Conservation (phyloP, 1,140 invertebrate genomes). For the Cryptotermes secundus region DNA sequence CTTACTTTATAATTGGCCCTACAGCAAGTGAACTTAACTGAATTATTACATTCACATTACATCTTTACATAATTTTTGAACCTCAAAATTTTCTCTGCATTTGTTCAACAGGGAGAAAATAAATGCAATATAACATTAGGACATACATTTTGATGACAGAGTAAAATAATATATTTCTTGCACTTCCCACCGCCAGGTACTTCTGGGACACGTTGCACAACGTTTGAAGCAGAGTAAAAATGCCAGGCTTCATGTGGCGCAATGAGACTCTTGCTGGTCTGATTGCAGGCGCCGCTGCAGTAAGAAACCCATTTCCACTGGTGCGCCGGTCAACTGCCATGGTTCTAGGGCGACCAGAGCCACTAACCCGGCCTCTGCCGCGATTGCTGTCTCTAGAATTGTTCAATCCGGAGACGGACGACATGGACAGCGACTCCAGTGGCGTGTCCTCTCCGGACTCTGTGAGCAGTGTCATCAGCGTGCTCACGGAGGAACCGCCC, state of each 20-base stretch:
- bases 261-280: background rate
- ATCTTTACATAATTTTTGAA: no score
- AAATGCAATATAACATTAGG: no score
- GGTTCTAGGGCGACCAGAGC: constrained; percentile 50
- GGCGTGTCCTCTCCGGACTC: constrained; percentile 85
- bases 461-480: constrained; percentile 80
- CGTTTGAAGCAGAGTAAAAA: no score
- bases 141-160: no score
- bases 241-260: background rate
- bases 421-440: constrained; percentile 85
- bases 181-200: no score
- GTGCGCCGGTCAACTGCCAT: constrained; percentile 32
- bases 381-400: constrained; percentile 76
- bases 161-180: no score
- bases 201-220: no score
- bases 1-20: no score
- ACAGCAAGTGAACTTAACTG: no score
- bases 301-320: constrained; percentile 35
- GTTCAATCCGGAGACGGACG: constrained; percentile 88
- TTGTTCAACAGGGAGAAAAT: no score
- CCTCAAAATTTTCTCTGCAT: no score
- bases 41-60: no score
- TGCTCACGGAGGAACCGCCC: constrained; percentile 42
- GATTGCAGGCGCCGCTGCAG: constrained; percentile 1
- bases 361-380: constrained; percentile 56